Base-by-base conservation (phyloP, 2,797 vertebrate genomes). In the Rhinichthys osculus region DNA sequence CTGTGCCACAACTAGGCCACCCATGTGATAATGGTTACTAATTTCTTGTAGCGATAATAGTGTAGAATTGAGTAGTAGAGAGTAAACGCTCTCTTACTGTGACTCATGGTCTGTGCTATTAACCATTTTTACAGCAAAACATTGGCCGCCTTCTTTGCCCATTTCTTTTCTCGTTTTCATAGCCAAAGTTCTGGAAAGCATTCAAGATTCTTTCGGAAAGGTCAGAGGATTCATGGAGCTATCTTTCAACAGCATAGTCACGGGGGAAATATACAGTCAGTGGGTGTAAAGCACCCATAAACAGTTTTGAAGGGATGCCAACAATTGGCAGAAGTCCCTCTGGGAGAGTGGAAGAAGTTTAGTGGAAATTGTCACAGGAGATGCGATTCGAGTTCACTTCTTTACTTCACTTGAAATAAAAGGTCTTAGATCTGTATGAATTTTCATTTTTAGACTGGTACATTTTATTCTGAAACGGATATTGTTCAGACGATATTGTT, bases 171-270 rank as follows among this genome's bases (percentile, higher is more conserved):
- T 90, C 90, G 89, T 93, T 92, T 92, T 91, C 89, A 38, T 79
- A 21, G 81, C 87, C 90, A 93, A 95, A 95, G 94, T 92, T 93
- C 92, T 92, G 85, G 90, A 93, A 89, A 92, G 93, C 91, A 91
- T 94, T 89, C 84, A 87, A 93, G 94, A 93, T 90, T 85, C 91
- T 87, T 27, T 35, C 50, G 30, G 82, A 94, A 95, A 95, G 93
- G 95, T 95, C 94, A 94, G 73, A 73, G 17, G 67, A 85, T 78
- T 92, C 81, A 52, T 19, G 64, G 71, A 38, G 83, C 87, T 87
- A 82, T 81, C 44, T 88, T 88, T 91, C 89, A 86, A 85, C 86
- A 87, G 88, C 33, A 62, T 40, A 72, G 64, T 79, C 30, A 38
- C 74, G 72, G 82, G 67, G 67, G 27, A 86, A 76, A 72, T 77